These are phyloP conservation scores for Aphaenogaster ashmeadi DNA, from an alignment of 1,140 invertebrate species.

Conservation along the genomic window DNA sequence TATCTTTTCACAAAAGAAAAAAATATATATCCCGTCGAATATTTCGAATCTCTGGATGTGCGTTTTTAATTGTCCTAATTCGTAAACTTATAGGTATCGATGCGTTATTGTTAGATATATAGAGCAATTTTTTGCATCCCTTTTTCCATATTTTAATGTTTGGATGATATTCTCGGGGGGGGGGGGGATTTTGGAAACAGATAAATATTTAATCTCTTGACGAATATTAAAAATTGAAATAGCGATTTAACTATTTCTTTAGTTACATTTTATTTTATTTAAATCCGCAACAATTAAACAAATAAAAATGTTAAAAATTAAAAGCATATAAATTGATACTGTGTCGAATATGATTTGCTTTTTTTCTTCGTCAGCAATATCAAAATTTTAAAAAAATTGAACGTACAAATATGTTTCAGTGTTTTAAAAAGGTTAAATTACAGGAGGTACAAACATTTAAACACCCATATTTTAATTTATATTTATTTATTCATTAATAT, in stretches of 20 bases:
- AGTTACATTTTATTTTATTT: not conserved
- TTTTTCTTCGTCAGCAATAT: not conserved
- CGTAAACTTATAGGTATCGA: not conserved
- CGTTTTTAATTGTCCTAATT: not conserved
- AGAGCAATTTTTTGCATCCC: not conserved
- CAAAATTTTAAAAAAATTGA: not conserved
- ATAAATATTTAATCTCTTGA: slow-evolving; percentile 21
- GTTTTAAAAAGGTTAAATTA: not conserved
- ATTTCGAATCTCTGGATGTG: not conserved
- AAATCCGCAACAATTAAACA: not conserved
- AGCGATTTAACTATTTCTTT: not conserved
- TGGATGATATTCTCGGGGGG: not conserved
- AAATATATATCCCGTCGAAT: not conserved
- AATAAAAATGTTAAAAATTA: slow-evolving; percentile 8
- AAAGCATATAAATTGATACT: not conserved
- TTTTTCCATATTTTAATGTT: not conserved
- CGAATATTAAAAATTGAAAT: not conserved
- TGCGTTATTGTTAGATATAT: not conserved
- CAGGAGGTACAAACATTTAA: not conserved
- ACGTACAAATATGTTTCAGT: not conserved
- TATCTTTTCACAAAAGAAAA: too few relatives aligned
- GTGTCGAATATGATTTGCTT: not conserved
- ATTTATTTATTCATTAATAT: slow-evolving; percentile 26
- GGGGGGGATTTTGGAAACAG: not conserved
- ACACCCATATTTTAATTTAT: not conserved